These are phyloP conservation scores for Plodia interpunctella DNA, from an alignment of 1,140 invertebrate species.

Conservation along the genomic window DNA sequence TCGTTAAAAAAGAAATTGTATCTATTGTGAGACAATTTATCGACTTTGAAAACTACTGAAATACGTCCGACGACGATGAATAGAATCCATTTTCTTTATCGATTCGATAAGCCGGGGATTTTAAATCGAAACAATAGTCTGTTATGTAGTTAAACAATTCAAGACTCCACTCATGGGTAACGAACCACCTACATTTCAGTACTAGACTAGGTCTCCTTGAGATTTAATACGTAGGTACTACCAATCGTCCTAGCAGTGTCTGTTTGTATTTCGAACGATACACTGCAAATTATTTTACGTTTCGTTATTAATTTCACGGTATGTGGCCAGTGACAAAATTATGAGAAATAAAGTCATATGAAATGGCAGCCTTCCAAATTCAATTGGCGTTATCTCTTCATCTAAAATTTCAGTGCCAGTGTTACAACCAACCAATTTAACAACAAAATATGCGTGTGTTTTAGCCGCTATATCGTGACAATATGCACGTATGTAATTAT, in stretches of 20 bases:
- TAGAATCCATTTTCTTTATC: not conserved
- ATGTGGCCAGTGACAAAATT: constrained; percentile 9
- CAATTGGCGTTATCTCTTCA: not conserved
- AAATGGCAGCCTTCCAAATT: not conserved
- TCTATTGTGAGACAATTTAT: no score
- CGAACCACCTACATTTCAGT: constrained; percentile 32
- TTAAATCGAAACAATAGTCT: constrained; percentile 33
- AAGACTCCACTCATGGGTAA: constrained; percentile 35
- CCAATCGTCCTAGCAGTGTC: constrained; percentile 15
- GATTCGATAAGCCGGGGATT: not conserved
- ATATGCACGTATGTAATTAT: constrained; percentile 25
- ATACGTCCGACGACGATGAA: not conserved
- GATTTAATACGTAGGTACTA: constrained; percentile 16
- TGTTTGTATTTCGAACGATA: constrained; percentile 1
- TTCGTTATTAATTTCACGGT: not conserved
- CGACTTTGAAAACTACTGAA: not conserved
- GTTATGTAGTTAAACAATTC: constrained; percentile 21
- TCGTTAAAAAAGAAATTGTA: no score
- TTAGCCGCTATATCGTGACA: not conserved
- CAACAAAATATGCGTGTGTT: not conserved
- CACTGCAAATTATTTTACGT: constrained; percentile 9
- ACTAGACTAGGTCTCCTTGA: constrained; percentile 42
- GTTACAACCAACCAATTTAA: not conserved
- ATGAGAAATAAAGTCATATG: not conserved
- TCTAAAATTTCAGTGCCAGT: constrained; percentile 1